These are phyloP conservation scores for Phrynosoma platyrhinos DNA, from an alignment of 2,113 vertebrate genomes.

Conservation along the genomic window DNA sequence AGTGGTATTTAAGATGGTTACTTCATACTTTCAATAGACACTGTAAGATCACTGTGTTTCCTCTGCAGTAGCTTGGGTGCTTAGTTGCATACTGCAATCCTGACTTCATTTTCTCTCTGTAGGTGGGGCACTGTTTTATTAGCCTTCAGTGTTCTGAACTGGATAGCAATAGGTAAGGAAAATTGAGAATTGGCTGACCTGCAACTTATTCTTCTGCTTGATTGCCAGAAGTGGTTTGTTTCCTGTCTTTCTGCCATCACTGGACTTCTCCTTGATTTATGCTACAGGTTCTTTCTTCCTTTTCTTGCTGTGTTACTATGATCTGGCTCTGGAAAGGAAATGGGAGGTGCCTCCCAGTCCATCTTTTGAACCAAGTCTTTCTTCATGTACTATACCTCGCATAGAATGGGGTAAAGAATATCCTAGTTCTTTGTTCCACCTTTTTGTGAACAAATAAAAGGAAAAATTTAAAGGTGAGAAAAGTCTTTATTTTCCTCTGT, in stretches of 20 bases:
- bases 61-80: background rate
- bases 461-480: background rate
- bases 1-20: background rate
- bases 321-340: background rate
- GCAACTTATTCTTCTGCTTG: background rate
- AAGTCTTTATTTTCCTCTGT: background rate
- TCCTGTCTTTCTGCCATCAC: background rate
- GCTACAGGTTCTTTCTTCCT: background rate
- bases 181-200: background rate
- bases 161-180: background rate
- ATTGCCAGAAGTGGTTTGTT: background rate
- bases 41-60: background rate
- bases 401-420: background rate
- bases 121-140: background rate
- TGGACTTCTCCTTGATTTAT: background rate
- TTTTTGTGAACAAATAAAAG: background rate
- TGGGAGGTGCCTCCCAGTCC: background rate
- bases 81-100: background rate
- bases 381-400: background rate
- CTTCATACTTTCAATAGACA: background rate
- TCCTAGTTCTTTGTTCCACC: background rate
- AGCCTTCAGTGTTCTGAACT: background rate
- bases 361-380: background rate
- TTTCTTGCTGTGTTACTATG: background rate
- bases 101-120: background rate